phyloP scores from a whole-genome alignment of 2,113 vertebrate species.

The Andinoacara biseriatus region DNA sequence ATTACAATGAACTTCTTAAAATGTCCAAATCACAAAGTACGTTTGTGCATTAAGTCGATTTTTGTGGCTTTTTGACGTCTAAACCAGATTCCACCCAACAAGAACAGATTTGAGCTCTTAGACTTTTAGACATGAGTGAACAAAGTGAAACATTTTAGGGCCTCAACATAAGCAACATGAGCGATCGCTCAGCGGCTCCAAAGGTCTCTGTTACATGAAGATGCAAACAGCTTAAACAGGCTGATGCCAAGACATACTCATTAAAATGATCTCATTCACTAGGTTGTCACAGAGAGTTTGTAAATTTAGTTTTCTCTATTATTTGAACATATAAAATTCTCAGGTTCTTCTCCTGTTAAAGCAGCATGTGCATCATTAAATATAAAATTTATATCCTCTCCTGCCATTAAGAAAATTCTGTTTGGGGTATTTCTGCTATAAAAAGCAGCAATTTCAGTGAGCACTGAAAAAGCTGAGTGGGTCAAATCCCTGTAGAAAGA shows the following conservation, averaged over 20 bases:
- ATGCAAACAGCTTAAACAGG: neutral
- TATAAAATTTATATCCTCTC: neutral
- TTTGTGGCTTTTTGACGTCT: neutral
- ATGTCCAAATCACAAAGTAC: neutral
- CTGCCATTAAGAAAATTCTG: neutral
- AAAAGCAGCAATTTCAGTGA: neutral
- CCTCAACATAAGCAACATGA: neutral
- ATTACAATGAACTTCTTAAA: rapidly evolving
- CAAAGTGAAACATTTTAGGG: no score
- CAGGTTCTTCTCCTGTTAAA: neutral
- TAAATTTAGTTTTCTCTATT: neutral
- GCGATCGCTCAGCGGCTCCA: neutral
- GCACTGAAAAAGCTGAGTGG: neutral
- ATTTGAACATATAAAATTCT: neutral
- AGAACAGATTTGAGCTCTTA: neutral
- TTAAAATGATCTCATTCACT: neutral
- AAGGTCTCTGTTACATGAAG: neutral
- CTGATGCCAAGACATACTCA: neutral
- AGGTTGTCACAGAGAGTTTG: no score
- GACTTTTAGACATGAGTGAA: neutral
- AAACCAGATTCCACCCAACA: neutral
- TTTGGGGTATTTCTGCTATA: neutral
- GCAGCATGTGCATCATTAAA: neutral
- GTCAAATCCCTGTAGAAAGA: neutral
- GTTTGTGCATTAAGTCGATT: neutral